Base-by-base conservation (phyloP, 2,113 vertebrate species). In the Theristicus caerulescens region DNA sequence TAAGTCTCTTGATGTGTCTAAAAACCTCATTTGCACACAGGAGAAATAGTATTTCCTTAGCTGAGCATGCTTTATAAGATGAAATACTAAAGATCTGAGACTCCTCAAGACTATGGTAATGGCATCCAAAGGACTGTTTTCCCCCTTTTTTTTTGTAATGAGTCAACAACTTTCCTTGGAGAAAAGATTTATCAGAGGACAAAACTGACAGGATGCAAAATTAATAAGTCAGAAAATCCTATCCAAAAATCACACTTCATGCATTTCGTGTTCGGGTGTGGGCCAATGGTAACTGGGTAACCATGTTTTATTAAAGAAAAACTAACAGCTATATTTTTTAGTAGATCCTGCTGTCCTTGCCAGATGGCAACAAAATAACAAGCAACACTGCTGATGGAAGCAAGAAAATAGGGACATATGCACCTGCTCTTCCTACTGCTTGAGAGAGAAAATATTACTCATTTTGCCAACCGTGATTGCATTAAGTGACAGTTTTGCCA, bases 321-420 rank as follows among this genome's bases (percentile, higher is more conserved):
- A 65, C 17, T 78, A 95, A 66, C 84, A 89, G 46, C 21, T 47
- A 20, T 80, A 58, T 72, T 92, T 94, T 96, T 96, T 52, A 90
- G 52, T 78, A 93, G 82, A 86, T 96, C 73, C 82, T 93, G 74
- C 83, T 93, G 90, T 93, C 90, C 65, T 93, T 96, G 81, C 86
- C 96, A 97, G 92, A 96, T 95, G 97, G 95, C 59, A 95, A 78
- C 40, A 81, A 89, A 95, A 94, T 81, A 90, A 92, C 67, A 86
- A 96, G 76, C 57, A 86, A 73, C 86, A 54, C 19, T 91, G 70
- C 78, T 92, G 88, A 90, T 79, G 55, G 71, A 96, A 91, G 94
- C 61, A 91, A 92, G 93, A 94, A 96, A 97, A 96, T 66, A 93
- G 49, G 71, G 87, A 88, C 91, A 94, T 82, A 72, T 81, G 94